Evolutionary conservation across 1,140 invertebrate species (phyloP).

Genomic region (Macrostomum lignano): DNA sequence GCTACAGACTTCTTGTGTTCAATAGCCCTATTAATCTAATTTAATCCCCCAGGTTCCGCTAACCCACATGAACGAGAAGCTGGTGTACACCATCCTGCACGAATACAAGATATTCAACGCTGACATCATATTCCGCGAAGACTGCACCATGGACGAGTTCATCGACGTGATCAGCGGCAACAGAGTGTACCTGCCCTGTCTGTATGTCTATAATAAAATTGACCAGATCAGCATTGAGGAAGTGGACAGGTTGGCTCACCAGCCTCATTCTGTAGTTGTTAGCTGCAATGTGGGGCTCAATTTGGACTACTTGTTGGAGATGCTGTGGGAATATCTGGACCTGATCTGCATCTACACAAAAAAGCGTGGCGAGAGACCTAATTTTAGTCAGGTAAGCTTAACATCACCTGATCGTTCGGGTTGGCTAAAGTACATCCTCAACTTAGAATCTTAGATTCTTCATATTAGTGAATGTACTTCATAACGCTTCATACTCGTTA

Average conservation of each 20-base stretch:
- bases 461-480: too few species aligned
- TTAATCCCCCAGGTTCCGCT: conserved; percentile 65
- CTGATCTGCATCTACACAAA: conserved; percentile 91
- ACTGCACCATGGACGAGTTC: conserved; percentile 73
- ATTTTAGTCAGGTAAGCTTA: too few species aligned
- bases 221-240: conserved; percentile 98
- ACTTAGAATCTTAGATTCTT: too few species aligned
- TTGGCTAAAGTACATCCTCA: too few species aligned
- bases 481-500: too few species aligned
- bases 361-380: too few species aligned
- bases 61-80: conserved; percentile 75
- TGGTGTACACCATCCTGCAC: conserved; percentile 87
- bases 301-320: conserved; percentile 68
- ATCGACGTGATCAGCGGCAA: conserved; percentile 96
- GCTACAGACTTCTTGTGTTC: too few species aligned
- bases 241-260: conserved; percentile 66
- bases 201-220: conserved; percentile 73
- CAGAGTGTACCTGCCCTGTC: conserved; percentile 75
- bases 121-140: conserved; percentile 72
- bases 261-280: conserved; percentile 67
- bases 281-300: conserved; percentile 98
- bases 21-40: too few species aligned
- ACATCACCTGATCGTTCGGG: too few species aligned
- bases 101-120: conserved; percentile 99
- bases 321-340: conserved; percentile 67